Evolutionary conservation across 2,113 vertebrate species (phyloP).

Genomic region (Prionailurus viverrinus): DNA sequence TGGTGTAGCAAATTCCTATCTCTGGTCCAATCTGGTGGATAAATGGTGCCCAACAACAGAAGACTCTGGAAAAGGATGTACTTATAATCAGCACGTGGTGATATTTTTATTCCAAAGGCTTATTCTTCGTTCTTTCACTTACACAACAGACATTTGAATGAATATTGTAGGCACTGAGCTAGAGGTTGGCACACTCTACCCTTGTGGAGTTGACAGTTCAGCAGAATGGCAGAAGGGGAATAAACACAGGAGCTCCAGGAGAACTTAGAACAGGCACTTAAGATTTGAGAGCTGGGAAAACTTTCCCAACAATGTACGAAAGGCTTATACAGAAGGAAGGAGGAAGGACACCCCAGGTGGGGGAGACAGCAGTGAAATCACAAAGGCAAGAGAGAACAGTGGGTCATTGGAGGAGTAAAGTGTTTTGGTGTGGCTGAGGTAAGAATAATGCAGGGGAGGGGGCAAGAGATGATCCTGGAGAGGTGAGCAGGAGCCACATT

Average conservation of each 20-base stretch:
- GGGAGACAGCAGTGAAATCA: neutral
- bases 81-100: neutral
- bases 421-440: neutral
- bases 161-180: neutral
- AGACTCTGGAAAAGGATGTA: neutral
- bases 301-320: neutral
- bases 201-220: neutral
- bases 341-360: neutral
- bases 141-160: neutral
- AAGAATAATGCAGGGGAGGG: neutral
- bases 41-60: neutral
- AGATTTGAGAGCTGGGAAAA: neutral
- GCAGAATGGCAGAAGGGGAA: neutral
- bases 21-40: neutral
- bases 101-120: conserved; percentile 7
- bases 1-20: neutral
- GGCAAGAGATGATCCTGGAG: neutral
- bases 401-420: neutral
- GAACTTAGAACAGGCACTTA: neutral
- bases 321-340: neutral
- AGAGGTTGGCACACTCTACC: neutral
- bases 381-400: neutral
- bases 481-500: neutral
- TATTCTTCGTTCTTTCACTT: neutral
- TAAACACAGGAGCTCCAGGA: neutral